Base-by-base conservation (phyloP, 2,888 invertebrate species). In the Idaea biselata region DNA sequence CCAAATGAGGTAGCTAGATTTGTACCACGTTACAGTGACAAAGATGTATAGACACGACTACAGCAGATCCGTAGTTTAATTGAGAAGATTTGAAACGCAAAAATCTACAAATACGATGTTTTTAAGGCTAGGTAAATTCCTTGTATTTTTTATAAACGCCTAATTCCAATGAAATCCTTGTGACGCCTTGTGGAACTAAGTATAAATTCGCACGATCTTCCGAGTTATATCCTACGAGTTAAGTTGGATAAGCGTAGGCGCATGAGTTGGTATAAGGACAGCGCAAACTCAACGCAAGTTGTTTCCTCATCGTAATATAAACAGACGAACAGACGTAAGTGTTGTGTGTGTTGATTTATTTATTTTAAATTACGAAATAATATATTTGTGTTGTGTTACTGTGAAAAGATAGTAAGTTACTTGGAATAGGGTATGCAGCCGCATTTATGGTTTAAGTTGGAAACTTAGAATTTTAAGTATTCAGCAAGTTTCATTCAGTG, bases 321-420 rank as follows among this genome's bases (percentile, higher is more conserved):
- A 79, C 77, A 76, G 73, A 86, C 84, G 83, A 81, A 82, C 82
- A 83, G 81, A 84, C 81, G 86, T 87, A 87, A 88, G 88, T 86
- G 82, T 77, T 63, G 64, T 66, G 75, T 74, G 76, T 67, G 71
- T 25, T 74, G 69, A 62, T 62, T 67, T 63, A 59, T 58, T 25
- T 56, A 58, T 61, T 58, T 58, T 16, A 60, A 60, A 25, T 58
- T 55, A 11, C 14, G 16, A 55, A 44, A 44, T 58, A 33, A 33
- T 11, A n/a, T 32, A 17, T 18, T n/a, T 54, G 58, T 63, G 53
- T 32, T 58, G 31, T 59, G 55, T 54, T 55, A 17, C 14, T 25
- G 25, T 33, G 44, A 44, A 44, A 44, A 3, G 6, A 44, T 44
- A 44, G 14, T 44, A 44, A 44, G 44, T 44, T 44, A 11, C 0